phyloP scores from a whole-genome alignment of 2,888 invertebrate species.

The Chirona hameri region DNA sequence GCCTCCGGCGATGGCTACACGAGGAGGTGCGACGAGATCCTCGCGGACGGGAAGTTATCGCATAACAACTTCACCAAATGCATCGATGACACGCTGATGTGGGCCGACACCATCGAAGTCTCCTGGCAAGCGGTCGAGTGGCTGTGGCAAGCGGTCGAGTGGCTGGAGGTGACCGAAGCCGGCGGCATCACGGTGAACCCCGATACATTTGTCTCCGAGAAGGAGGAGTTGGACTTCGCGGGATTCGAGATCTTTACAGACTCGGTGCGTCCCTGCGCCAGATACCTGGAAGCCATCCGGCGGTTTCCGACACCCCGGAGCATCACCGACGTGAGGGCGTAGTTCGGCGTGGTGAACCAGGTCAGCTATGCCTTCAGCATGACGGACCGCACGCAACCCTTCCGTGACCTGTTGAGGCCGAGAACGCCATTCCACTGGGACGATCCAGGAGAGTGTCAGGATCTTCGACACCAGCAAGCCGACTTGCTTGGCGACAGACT shows the following conservation, averaged over 20 bases:
- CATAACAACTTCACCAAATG: too few relatives aligned
- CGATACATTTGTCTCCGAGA: not conserved
- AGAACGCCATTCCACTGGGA: too few relatives aligned
- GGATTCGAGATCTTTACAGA: too few relatives aligned
- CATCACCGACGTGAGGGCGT: too few relatives aligned
- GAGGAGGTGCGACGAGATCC: not conserved
- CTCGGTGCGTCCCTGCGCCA: too few relatives aligned
- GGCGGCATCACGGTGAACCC: not conserved
- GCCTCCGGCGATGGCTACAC: not conserved
- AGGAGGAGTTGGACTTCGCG: not conserved
- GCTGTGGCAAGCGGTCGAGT: not conserved
- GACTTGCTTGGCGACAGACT: slow-evolving; percentile 34
- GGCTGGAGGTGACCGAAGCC: not conserved
- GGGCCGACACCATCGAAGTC: not conserved
- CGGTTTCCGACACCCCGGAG: too few relatives aligned
- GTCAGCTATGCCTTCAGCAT: too few relatives aligned
- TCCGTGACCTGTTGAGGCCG: too few relatives aligned
- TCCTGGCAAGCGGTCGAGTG: not conserved
- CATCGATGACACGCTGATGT: too few relatives aligned
- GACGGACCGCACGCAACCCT: too few relatives aligned
- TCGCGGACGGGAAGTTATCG: not conserved
- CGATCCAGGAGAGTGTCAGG: slow-evolving; percentile 30
- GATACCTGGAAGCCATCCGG: too few relatives aligned
- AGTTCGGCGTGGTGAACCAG: too few relatives aligned
- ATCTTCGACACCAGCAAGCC: slow-evolving; percentile 31